Conservation (phyloP, 35 echinoderm and acorn worm species). For the Hemicentrotus pulcherrimus region DNA sequence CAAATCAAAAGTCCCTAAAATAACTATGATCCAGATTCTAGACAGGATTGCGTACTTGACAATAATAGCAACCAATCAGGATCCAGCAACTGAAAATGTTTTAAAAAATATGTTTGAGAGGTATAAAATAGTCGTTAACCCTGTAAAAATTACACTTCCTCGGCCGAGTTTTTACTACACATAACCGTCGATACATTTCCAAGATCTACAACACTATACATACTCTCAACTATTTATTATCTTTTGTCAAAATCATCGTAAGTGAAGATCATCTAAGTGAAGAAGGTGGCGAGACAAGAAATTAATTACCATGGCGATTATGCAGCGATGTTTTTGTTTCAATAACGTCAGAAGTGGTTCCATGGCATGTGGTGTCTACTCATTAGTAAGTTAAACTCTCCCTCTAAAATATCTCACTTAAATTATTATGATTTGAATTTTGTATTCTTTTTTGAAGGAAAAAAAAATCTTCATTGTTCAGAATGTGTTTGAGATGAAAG, state of each 20-base stretch:
- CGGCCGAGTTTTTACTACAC: neutral
- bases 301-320: neutral
- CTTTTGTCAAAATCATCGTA: neutral
- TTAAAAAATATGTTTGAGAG: neutral
- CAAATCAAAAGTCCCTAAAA: no score
- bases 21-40: no score
- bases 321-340: neutral
- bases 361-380: neutral
- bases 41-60: neutral
- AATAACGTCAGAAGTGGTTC: neutral
- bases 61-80: neutral
- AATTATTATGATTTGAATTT: no score
- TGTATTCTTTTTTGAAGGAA: no score
- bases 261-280: neutral
- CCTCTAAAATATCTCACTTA: no score
- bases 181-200: neutral
- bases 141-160: neutral
- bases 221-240: neutral
- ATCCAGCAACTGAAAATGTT: neutral
- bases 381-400: neutral
- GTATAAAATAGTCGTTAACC: neutral
- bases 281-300: neutral
- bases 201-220: neutral
- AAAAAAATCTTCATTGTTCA: no score
- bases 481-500: no score